Conservation (phyloP, 2,797 vertebrate genomes). For the Phrynocephalus vlangalii region DNA sequence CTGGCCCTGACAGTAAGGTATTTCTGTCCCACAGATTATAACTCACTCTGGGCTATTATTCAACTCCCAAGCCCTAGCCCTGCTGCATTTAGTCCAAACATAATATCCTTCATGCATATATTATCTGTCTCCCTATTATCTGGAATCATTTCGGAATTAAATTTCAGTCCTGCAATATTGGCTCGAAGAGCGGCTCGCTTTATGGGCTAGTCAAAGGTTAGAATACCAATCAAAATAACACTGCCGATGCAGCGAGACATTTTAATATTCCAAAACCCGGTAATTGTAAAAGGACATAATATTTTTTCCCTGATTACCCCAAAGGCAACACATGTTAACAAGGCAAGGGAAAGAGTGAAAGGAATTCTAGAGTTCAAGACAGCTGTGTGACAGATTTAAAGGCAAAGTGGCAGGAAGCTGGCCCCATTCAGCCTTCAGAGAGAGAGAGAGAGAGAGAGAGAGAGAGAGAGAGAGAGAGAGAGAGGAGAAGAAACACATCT, state of each 20-base stretch:
- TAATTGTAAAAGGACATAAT: slow-evolving; percentile 98
- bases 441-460: slow-evolving; percentile 3
- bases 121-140: slow-evolving; percentile 99
- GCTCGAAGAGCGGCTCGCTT: slow-evolving; percentile 88
- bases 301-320: slow-evolving; percentile 90
- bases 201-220: slow-evolving; percentile 98
- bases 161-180: slow-evolving; percentile 93
- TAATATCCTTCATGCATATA: slow-evolving; percentile 99
- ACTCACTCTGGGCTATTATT: slow-evolving; percentile 94
- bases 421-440: slow-evolving; percentile 19
- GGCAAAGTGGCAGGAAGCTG: slow-evolving; percentile 71
- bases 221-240: slow-evolving; percentile 98
- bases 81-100: slow-evolving; percentile 93
- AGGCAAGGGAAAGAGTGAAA: slow-evolving; percentile 81
- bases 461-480: neutral
- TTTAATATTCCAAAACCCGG: slow-evolving; percentile 98
- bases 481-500: slow-evolving; percentile 21
- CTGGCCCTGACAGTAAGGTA: slow-evolving; percentile 95
- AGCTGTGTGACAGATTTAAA: slow-evolving; percentile 84
- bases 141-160: slow-evolving; percentile 98
- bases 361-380: slow-evolving; percentile 84
- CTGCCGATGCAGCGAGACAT: slow-evolving; percentile 96
- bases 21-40: slow-evolving; percentile 97
- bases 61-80: slow-evolving; percentile 93
- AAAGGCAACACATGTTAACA: slow-evolving; percentile 90